A percentile compares a stretch with the other conserved stretches of the same genome.
These are phyloP conservation scores for Gasteruption jaculator DNA, from an alignment of 2,888 invertebrate genomes.

Conservation along the genomic window DNA sequence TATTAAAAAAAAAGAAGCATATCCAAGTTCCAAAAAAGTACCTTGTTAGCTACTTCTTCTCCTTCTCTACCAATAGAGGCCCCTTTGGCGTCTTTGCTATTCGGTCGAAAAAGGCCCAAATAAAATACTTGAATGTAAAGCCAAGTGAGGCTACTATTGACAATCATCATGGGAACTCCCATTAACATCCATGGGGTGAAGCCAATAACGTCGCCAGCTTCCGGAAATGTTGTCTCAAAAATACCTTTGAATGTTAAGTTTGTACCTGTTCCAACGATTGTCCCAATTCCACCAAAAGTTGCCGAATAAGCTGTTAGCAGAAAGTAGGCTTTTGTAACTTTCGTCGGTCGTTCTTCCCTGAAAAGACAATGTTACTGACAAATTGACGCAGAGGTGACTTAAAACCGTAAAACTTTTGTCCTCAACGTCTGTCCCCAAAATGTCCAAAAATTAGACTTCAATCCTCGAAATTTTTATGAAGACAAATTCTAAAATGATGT, in stretches of 20 bases:
- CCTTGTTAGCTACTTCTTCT: conserved; percentile 37
- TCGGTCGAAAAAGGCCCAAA: conserved; percentile 37
- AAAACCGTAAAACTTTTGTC: no score
- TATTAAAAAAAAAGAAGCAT: neutral
- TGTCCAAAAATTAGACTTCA: no score
- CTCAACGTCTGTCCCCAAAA: no score
- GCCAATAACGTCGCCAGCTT: conserved; percentile 40
- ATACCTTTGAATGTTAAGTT: conserved; percentile 50
- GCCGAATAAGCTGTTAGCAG: conserved; percentile 43
- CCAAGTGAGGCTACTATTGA: conserved; percentile 51
- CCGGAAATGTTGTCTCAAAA: conserved; percentile 40
- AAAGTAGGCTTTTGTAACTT: conserved; percentile 38
- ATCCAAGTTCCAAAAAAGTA: conserved; percentile 20
- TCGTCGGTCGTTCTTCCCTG: conserved; percentile 29
- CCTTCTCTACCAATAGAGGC: conserved; percentile 37
- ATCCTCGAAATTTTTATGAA: no score
- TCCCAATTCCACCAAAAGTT: conserved; percentile 51
- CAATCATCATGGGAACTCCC: conserved; percentile 51
- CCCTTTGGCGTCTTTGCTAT: conserved; percentile 30
- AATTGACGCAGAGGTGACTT: no score
- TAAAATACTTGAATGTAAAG: conserved; percentile 49
- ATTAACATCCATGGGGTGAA: conserved; percentile 54
- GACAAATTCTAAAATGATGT: no score
- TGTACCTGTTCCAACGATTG: conserved; percentile 51
- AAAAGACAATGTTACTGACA: no score